These are phyloP conservation scores for Corythaeola cristata DNA, from an alignment of 2,113 vertebrate genomes.

Conservation along the genomic window DNA sequence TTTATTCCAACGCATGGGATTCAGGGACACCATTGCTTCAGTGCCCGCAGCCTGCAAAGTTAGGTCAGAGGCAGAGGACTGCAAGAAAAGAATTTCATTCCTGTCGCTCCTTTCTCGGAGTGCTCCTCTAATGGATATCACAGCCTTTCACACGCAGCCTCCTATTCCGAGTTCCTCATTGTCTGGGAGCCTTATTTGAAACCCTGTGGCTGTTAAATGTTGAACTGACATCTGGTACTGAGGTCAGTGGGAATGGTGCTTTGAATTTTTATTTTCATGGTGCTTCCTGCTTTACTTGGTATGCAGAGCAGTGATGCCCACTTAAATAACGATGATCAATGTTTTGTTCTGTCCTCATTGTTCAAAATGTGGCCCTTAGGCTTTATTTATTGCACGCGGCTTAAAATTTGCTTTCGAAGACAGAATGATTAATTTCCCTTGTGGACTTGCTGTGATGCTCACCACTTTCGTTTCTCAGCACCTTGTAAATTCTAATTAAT, in stretches of 20 bases:
- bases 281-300: constrained; percentile 29
- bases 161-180: neutral
- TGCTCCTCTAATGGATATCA: neutral
- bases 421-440: constrained; percentile 63
- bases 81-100: neutral
- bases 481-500: constrained; percentile 64
- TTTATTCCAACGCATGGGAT: neutral
- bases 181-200: neutral
- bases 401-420: constrained; percentile 66
- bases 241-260: neutral
- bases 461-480: constrained; percentile 51
- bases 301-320: constrained; percentile 41
- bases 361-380: constrained; percentile 66
- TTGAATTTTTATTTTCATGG: constrained; percentile 24
- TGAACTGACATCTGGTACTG: neutral
- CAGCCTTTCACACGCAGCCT: neutral
- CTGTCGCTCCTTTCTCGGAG: neutral
- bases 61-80: neutral
- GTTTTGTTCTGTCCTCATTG: constrained; percentile 66
- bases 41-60: neutral
- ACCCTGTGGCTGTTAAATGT: neutral
- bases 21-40: neutral
- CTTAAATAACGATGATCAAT: constrained; percentile 65
- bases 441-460: constrained; percentile 46
- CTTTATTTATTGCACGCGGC: constrained; percentile 62